Base-by-base conservation (phyloP, 2,797 vertebrate genomes). In the Hydrolagus colliei region DNA sequence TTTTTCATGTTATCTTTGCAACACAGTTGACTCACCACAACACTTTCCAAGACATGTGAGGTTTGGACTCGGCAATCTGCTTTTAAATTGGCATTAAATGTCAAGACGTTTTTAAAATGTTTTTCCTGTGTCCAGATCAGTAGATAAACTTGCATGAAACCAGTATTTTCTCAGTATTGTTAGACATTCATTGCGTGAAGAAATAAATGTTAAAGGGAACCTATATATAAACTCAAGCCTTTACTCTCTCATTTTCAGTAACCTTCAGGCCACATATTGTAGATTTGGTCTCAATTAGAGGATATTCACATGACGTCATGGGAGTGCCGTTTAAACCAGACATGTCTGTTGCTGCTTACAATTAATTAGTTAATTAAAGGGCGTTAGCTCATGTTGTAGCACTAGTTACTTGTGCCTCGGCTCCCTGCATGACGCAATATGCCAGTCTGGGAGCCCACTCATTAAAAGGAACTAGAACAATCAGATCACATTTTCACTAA, bases 321-420 rank as follows among this genome's bases (percentile, higher is more conserved):
- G 62, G 79, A 84, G 65, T 68, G 65, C 63, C 32, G 52, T 68
- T 52, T 84, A 32, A 16, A 68, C 27, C 65, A 71, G 65, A 71
- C 67, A 67, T 35, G 35, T 84, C 79, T 71, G 18, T 35, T 68
- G 32, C 71, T 68, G 27, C 32, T 84, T 84, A 63, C 79, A 84
- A 84, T 84, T 84, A 84, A 84, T 84, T 84, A 84, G 79, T 84
- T 84, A 84, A 84, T 84, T 84, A 84, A 84, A 84, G 5, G 32
- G 8, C 65, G 41, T 82, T 82, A 65, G 79, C 79, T 82, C 20
- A 41, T 82, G 79, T 68, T 82, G 32, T 67, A 82, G 65, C 27
- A 68, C 9, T 68, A 65, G 63, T 82, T 68, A 63, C 79, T 18
- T 68, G 79, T 71, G 41, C 62, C 35, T 62, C 62, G 68, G 79